Percentiles rank a stretch among this genome's conserved stretches.
These are phyloP conservation scores for Paramisgurnus dabryanus DNA, from an alignment of 2,113 vertebrate genomes.

Conservation along the genomic window DNA sequence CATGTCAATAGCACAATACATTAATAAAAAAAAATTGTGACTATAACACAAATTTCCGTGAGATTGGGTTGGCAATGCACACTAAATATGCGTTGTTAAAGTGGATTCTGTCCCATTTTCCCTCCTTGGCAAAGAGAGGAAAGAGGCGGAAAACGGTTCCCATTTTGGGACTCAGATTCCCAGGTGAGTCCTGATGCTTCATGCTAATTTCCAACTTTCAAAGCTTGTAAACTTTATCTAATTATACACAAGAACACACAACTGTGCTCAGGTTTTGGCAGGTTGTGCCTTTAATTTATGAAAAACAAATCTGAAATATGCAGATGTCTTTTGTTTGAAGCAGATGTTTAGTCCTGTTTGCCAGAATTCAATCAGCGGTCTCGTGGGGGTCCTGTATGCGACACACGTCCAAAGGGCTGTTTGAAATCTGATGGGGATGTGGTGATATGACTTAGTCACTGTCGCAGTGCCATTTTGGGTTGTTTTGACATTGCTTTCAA, in stretches of 20 bases:
- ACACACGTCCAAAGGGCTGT: constrained; percentile 78
- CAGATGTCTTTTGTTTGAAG: constrained; percentile 99
- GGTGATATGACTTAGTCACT: constrained; percentile 55
- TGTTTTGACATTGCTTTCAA: constrained; percentile 38
- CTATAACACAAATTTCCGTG: too few species aligned
- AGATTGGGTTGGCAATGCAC: background rate
- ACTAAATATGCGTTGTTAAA: background rate
- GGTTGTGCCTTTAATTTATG: constrained; percentile 99
- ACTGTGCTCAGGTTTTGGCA: constrained; percentile 91
- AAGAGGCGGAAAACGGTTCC: constrained; percentile 51
- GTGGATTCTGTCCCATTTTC: background rate
- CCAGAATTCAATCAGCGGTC: constrained; percentile 96
- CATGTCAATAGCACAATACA: background rate
- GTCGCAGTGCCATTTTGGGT: constrained; percentile 8
- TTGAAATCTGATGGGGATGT: constrained; percentile 78
- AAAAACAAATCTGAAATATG: constrained; percentile 99
- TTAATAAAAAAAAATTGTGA: too few species aligned
- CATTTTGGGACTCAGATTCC: constrained; percentile 64
- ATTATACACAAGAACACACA: constrained; percentile 87
- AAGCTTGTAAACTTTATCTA: constrained; percentile 98
- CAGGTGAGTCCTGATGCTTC: constrained; percentile 82
- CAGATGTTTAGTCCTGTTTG: constrained; percentile 95
- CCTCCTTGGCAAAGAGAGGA: constrained; percentile 38
- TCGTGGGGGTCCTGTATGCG: constrained; percentile 74
- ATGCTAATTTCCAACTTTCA: constrained; percentile 88